phyloP scores from a whole-genome alignment of 2,888 invertebrate species.

The Nasonia oneida region DNA sequence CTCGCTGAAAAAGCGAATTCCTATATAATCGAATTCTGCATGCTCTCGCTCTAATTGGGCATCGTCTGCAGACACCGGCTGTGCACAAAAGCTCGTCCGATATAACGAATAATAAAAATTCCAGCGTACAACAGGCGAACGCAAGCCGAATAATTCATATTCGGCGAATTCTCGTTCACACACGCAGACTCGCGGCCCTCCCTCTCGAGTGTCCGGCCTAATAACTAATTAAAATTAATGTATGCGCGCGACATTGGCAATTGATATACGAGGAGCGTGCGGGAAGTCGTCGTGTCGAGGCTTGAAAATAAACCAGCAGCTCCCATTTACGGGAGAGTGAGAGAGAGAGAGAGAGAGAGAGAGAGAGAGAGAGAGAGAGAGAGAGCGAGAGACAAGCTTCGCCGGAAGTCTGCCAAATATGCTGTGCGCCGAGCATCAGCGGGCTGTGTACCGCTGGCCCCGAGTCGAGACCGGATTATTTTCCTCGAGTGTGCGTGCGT shows the following conservation, averaged over 20 bases:
- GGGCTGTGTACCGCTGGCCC: conserved; percentile 8
- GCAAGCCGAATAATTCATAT: conserved; percentile 13
- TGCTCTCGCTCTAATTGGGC: not conserved
- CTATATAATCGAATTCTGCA: not conserved
- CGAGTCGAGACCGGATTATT: conserved; percentile 38
- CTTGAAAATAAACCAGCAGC: conserved; percentile 47
- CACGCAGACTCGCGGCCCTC: not conserved
- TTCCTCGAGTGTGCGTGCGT: not conserved
- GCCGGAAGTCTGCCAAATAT: conserved; percentile 57
- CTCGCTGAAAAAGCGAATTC: not conserved
- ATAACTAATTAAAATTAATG: conserved; percentile 50
- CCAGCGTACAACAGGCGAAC: not conserved
- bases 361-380: not conserved
- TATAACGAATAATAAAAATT: not conserved
- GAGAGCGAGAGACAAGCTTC: not conserved
- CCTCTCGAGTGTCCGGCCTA: conserved; percentile 12
- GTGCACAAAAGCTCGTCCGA: not conserved
- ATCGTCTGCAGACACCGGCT: not conserved
- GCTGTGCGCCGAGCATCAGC: not conserved
- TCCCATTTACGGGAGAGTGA: conserved; percentile 22
- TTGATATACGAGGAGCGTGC: conserved; percentile 22
- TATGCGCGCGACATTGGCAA: conserved; percentile 35
- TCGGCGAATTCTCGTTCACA: not conserved
- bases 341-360: conserved; percentile 3
- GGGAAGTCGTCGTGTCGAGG: not conserved